Conservation (phyloP, 2,797 vertebrate genomes). For the Pseudochirops corinnae region DNA sequence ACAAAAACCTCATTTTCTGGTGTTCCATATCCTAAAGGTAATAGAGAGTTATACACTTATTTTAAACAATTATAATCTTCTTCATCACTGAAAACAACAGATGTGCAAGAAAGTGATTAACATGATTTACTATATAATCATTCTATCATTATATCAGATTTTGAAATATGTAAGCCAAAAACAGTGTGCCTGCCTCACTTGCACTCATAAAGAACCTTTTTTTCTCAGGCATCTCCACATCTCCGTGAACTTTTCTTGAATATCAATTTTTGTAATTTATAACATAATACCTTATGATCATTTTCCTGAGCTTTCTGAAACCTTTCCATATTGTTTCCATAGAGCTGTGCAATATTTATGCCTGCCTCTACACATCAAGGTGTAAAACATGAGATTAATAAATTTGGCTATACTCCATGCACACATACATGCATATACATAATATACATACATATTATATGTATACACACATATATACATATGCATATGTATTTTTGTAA, state of each 20-base stretch:
- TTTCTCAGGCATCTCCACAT: constrained; percentile 54
- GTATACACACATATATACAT: too few species aligned
- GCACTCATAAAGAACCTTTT: constrained; percentile 41
- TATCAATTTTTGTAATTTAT: constrained; percentile 49
- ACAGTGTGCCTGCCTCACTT: constrained; percentile 53
- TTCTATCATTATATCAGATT: constrained; percentile 71
- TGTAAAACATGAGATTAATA: constrained; percentile 53
- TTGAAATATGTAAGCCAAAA: constrained; percentile 67
- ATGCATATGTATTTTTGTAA: not conserved
- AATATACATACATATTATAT: too few species aligned
- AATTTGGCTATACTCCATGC: constrained; percentile 44
- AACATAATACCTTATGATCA: constrained; percentile 46
- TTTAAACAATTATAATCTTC: constrained; percentile 76
- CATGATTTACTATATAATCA: constrained; percentile 73
- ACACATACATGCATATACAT: too few species aligned
- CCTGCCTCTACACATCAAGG: not conserved
- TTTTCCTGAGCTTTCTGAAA: constrained; percentile 37
- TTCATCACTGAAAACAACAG: constrained; percentile 74
- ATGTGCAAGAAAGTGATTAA: constrained; percentile 74
- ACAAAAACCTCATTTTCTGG: constrained; percentile 65
- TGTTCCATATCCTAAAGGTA: constrained; percentile 61
- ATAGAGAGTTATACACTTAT: constrained; percentile 66
- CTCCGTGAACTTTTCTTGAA: constrained; percentile 35
- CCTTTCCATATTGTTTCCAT: constrained; percentile 3
- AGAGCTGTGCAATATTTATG: constrained; percentile 18